Base-by-base conservation (phyloP, 2,888 invertebrate genomes). In the Leptinotarsa tumamoca region DNA sequence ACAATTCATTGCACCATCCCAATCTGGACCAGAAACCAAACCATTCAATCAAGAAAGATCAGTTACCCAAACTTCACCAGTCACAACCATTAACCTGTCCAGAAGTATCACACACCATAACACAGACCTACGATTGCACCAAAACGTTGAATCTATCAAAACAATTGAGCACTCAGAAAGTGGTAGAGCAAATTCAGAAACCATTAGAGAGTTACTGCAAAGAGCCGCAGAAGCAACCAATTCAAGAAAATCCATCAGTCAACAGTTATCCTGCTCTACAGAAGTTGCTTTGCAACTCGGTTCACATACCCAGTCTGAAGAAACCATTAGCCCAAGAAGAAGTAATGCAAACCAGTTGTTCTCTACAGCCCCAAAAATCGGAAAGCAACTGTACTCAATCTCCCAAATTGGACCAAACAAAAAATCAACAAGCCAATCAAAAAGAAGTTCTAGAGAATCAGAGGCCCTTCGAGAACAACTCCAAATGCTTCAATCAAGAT, bases 121-220 rank as follows among this genome's bases (percentile, higher is more conserved):
- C n/a, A 7, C 33, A 63, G 63, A 33, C 7, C 33, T n/a, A 13
- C 63, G n/a, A 43, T 63, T 63, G 27, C n/a, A 63, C 63, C n/a
- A 63, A 63, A 63, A 63, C 27, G n/a, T 27, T n/a, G 63, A 63
- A 43, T 63, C 63, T n/a, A 43, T 43, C 63, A 63, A 33, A 33
- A 43, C 63, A 70, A 58, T 4, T 18, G 70, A 58, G 14, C 58
- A 61, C 33, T 49, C 70, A 58, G 21, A 43, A 56, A 49, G 61
- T 15, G 58, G 49, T 49, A 54, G 70, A 50, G 58, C 49, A 17
- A 58, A 70, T 49, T 18, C 70, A 58, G 70, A 70, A 21, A 70
- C 70, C 56, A 70, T 70, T 7, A 70, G 70, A 70, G 49, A 70
- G 21, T 51, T 61, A 50, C 70, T 70, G 17, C 58, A 58, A 61